A percentile compares a stretch with the other conserved stretches of the same genome.
These are phyloP conservation scores for Parotocinclus haroldoi DNA, from an alignment of 2,797 vertebrate species.

Conservation along the genomic window DNA sequence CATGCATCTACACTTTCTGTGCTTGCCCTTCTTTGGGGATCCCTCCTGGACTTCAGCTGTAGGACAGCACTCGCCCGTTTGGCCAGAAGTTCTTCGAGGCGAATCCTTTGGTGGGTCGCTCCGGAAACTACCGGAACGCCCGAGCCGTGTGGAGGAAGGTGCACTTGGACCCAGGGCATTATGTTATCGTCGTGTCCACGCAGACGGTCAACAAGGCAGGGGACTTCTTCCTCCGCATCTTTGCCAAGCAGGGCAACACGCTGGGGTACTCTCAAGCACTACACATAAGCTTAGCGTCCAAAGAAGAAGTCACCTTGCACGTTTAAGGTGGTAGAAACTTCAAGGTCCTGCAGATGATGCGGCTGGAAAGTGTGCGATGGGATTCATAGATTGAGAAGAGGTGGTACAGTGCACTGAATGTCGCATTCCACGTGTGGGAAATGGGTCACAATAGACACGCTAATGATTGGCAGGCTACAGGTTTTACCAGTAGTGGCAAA, in stretches of 20 bases:
- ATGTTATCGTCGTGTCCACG: slow-evolving; percentile 68
- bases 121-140: slow-evolving; percentile 63
- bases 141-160: slow-evolving; percentile 70
- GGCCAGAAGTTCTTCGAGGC: slow-evolving; percentile 64
- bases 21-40: slow-evolving; percentile 34
- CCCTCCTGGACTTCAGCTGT: slow-evolving; percentile 1
- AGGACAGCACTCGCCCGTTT: slow-evolving; percentile 61
- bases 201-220: slow-evolving; percentile 66
- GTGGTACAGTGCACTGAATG: too few relatives aligned
- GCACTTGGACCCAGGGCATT: slow-evolving; percentile 68
- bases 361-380: too few relatives aligned
- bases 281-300: not conserved
- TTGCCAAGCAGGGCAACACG: slow-evolving; percentile 71
- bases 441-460: too few relatives aligned
- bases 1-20: too few relatives aligned
- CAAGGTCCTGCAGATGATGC: too few relatives aligned
- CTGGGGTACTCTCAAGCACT: slow-evolving; percentile 59
- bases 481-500: too few relatives aligned
- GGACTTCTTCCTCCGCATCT: slow-evolving; percentile 74
- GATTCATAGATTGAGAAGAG: too few relatives aligned
- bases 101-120: slow-evolving; percentile 63
- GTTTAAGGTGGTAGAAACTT: too few relatives aligned
- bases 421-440: too few relatives aligned
- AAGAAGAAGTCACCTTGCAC: too few relatives aligned
- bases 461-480: too few relatives aligned